Conservation (phyloP, 64 coral and sea anemone genomes). For the Stichodactyla helianthus region DNA sequence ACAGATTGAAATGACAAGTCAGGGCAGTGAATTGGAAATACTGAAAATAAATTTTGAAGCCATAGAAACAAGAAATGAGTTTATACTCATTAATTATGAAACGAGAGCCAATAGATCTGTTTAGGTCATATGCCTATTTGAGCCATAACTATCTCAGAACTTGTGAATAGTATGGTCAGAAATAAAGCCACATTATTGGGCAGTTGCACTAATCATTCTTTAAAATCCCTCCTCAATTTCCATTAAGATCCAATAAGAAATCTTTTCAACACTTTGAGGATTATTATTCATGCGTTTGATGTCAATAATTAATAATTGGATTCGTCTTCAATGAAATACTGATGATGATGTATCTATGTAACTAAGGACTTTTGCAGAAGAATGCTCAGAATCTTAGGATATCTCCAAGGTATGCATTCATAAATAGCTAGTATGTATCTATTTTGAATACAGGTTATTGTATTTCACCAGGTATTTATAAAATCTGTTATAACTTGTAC, state of each 20-base stretch:
- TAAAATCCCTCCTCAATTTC: too few species aligned
- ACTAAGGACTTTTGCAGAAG: background rate
- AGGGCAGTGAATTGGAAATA: background rate
- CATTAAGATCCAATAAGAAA: too few species aligned
- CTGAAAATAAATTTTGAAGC: constrained; percentile 7
- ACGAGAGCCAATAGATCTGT: background rate
- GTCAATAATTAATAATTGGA: too few species aligned
- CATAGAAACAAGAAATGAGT: constrained; percentile 1
- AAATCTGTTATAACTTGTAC: too few species aligned
- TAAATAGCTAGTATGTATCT: too few species aligned
- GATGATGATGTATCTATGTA: background rate
- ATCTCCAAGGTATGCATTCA: background rate
- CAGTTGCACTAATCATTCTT: too few species aligned
- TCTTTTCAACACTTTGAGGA: too few species aligned
- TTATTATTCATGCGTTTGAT: too few species aligned
- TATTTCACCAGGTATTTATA: too few species aligned
- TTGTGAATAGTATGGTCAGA: background rate
- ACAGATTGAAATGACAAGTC: background rate
- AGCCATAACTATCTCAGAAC: background rate
- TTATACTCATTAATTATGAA: constrained; percentile 16
- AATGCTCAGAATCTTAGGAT: background rate
- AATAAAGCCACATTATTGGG: background rate
- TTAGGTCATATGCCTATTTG: background rate
- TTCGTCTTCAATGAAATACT: background rate
- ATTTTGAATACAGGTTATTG: too few species aligned